Evolutionary conservation across 1,140 invertebrate species (phyloP), one percentile per base, ranked within the genome.

Genomic region (Anthonomus grandis): DNA sequence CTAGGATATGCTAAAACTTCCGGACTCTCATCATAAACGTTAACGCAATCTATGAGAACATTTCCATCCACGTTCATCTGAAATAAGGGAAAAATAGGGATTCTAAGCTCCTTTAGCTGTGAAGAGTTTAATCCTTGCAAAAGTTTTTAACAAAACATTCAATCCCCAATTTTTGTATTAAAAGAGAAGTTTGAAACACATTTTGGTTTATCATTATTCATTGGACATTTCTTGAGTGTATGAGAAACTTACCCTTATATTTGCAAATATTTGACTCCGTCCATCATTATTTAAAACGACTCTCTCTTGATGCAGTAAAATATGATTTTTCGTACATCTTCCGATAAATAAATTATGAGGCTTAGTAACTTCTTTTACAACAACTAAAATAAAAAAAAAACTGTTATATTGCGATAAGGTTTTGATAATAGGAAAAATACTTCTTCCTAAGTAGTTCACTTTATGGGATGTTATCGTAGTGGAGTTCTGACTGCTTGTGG

Each of bases 261-360:
- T 52, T 10, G 65, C 67, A 46, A 50, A 50, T 8, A 68, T 59
- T 13, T 64, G 62, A 48, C 64, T 70, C 42, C 64, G 63, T 1
- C 64, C 66, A 52, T 68, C 65, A 39, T 68, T 70, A 24, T 63
- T 64, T 15, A 71, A 23, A 49, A 70, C 60, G 19, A 71, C 61
- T 37, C 67, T 68, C 59, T 71, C 69, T 13, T 65, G 59, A 36
- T 71, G 68, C 12, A 70, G 34, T 13, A 69, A 25, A 15, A 52
- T 38, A 41, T 67, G 48, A 8, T 62, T 55, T n/a, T 58, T 57
- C 12, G 39, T 57, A 54, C 67, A 69, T 57, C 66, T 49, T 9
- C 68, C 69, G 8, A 70, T 62, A 25, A 68, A 63, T 6, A 70
- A 48, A 57, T 68, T 55, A 47, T 70, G 66, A 17, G 61, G 69